A percentile compares a stretch with the other conserved stretches of the same genome.
These are phyloP conservation scores for Tachyglossus aculeatus DNA, from an alignment of 2,797 vertebrate species.

Conservation along the genomic window DNA sequence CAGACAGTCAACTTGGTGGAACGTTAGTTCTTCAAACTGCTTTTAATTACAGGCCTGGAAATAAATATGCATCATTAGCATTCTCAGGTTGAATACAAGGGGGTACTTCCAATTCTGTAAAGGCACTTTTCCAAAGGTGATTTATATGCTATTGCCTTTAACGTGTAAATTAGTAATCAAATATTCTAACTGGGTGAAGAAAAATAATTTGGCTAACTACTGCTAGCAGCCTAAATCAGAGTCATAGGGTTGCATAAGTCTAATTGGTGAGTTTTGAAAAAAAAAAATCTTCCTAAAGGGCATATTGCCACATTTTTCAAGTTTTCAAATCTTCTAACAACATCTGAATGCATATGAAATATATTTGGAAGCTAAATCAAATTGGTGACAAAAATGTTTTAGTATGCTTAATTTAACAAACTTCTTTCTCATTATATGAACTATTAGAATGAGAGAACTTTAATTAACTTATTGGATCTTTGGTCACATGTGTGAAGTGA, in stretches of 20 bases:
- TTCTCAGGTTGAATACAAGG: conserved; percentile 49
- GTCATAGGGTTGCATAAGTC: conserved; percentile 20
- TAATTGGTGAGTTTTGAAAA: conserved; percentile 56
- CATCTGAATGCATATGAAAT: conserved; percentile 24
- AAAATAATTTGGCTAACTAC: conserved; percentile 66
- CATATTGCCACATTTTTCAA: conserved; percentile 35
- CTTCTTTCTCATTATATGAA: conserved; percentile 58
- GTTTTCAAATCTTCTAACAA: conserved; percentile 40
- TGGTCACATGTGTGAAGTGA: conserved; percentile 62
- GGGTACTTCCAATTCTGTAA: conserved; percentile 58
- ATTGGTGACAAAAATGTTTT: conserved; percentile 46
- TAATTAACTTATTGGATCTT: conserved; percentile 69
- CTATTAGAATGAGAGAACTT: conserved; percentile 66
- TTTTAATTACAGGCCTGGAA: conserved; percentile 60
- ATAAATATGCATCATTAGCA: conserved; percentile 55
- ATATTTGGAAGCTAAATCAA: conserved; percentile 45
- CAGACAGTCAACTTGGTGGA: conserved; percentile 31
- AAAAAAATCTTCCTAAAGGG: conserved; percentile 24
- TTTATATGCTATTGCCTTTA: conserved; percentile 68
- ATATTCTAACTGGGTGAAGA: conserved; percentile 73
- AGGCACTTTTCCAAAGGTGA: conserved; percentile 64
- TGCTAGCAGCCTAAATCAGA: conserved; percentile 51
- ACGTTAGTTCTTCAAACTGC: conserved; percentile 47
- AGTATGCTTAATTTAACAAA: conserved; percentile 58
- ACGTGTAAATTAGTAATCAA: conserved; percentile 78